Percentiles rank a stretch among this genome's conserved stretches.
Evolutionary conservation across 2,113 vertebrate genomes (phyloP).

Genomic region (Fulmarus glacialis): DNA sequence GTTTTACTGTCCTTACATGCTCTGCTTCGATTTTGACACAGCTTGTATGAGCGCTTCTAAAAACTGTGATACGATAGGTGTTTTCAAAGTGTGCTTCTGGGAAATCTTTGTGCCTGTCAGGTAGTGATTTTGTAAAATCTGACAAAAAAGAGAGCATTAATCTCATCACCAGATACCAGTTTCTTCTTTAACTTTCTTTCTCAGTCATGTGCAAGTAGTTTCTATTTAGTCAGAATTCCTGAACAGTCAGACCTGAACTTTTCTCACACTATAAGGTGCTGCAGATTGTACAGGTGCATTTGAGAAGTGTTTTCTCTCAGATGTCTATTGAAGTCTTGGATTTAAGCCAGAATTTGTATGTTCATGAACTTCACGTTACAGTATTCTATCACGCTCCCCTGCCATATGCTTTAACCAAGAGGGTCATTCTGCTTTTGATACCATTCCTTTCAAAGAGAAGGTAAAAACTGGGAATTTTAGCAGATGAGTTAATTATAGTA

Average conservation of each 20-base stretch:
- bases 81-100: not conserved
- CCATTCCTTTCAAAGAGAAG: not conserved
- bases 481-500: not conserved
- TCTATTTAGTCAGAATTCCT: slow-evolving; percentile 27
- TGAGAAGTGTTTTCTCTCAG: not conserved
- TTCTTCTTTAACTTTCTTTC: slow-evolving; percentile 29
- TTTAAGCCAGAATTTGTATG: not conserved
- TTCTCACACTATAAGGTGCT: not conserved
- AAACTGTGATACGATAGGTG: not conserved
- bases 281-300: not conserved
- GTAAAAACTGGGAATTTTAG: not conserved
- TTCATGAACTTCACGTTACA: not conserved
- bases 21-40: not conserved
- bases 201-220: not conserved
- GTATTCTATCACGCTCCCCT: not conserved
- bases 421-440: not conserved
- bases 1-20: not conserved
- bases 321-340: not conserved
- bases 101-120: not conserved
- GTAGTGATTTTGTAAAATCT: not conserved
- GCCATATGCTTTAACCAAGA: not conserved
- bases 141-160: not conserved
- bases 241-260: slow-evolving; percentile 40
- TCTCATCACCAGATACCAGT: not conserved
- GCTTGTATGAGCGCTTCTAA: not conserved